phyloP scores from a whole-genome alignment of 53 echinoderm and acorn worm genomes.

The Mesocentrotus franciscanus region DNA sequence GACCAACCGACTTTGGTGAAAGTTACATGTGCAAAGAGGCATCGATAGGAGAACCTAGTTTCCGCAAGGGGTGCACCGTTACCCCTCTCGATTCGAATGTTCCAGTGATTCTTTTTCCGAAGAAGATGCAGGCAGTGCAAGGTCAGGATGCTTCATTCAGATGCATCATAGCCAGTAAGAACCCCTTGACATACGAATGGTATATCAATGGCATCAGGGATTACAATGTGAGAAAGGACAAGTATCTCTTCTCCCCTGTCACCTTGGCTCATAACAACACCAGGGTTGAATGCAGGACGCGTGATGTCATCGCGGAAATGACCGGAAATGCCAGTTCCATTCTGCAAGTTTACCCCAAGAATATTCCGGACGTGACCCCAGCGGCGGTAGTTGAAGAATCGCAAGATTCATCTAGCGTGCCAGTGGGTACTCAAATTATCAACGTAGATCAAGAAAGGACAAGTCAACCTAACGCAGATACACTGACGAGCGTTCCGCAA shows the following conservation, averaged over 20 bases:
- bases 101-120: slow-evolving; percentile 54
- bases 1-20: slow-evolving; percentile 56
- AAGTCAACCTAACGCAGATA: neutral
- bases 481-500: neutral
- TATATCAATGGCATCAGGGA: slow-evolving; percentile 49
- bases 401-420: neutral
- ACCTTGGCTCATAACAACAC: slow-evolving; percentile 36
- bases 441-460: neutral
- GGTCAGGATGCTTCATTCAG: slow-evolving; percentile 60
- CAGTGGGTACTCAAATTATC: neutral
- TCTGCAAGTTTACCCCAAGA: slow-evolving; percentile 42
- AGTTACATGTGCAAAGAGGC: slow-evolving; percentile 57
- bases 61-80: slow-evolving; percentile 40
- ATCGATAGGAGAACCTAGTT: neutral
- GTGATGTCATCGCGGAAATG: slow-evolving; percentile 42
- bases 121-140: slow-evolving; percentile 45
- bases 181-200: slow-evolving; percentile 54
- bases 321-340: slow-evolving; percentile 57
- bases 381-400: neutral
- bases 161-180: slow-evolving; percentile 64
- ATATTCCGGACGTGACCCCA: neutral
- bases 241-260: slow-evolving; percentile 45
- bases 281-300: slow-evolving; percentile 42
- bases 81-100: slow-evolving; percentile 53
- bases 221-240: slow-evolving; percentile 22